Evolutionary conservation across 2,797 vertebrate genomes (phyloP), one percentile per base, ranked within the genome.

Genomic region (Choloepus didactylus): DNA sequence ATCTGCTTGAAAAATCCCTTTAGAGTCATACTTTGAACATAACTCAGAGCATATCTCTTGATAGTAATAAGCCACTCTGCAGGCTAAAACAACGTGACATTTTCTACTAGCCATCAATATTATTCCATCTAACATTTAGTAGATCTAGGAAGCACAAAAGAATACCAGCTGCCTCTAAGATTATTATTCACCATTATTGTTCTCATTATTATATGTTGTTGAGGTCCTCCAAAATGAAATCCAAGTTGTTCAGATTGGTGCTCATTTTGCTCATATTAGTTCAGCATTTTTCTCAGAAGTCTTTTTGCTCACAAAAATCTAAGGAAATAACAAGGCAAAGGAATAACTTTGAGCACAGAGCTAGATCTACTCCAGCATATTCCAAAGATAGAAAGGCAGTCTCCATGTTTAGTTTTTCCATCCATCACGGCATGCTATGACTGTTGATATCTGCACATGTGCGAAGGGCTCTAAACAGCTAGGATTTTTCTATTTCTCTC

Each of bases 121-220:
- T 94, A 91, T 85, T 44, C 79, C 16, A 62, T 72, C 35, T 95
- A 91, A 89, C 67, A 95, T 81, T 95, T 89, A 88, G 41, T 90
- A 80, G 41, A 94, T 95, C 21, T 56, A 66, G 91, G 38, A 59
- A 96, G 60, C 59, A 59, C 38, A 51, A 51, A 81, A 84, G 91
- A 73, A 80, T 49, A 59, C 44, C 12, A 85, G 41, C 59, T 95
- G 38, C n/a, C 41, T 87, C 38, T 81, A 67, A 69, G 66, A 38
- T 81, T 76, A 64, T 95, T 83, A 72, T 38, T 94, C 51, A 60
- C 21, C 23, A 10, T 85, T 79, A 67, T 23, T 88, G 23, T 83
- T 91, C 56, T 84, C 77, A 77, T 70, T 23, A 70, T 49, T 85
- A 46, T 29, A 4, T 67, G 49, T 73, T 76, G 35, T 84, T 94